Conservation (phyloP, 35 echinoderm and acorn worm species). For the Ophioderma brevispina region DNA sequence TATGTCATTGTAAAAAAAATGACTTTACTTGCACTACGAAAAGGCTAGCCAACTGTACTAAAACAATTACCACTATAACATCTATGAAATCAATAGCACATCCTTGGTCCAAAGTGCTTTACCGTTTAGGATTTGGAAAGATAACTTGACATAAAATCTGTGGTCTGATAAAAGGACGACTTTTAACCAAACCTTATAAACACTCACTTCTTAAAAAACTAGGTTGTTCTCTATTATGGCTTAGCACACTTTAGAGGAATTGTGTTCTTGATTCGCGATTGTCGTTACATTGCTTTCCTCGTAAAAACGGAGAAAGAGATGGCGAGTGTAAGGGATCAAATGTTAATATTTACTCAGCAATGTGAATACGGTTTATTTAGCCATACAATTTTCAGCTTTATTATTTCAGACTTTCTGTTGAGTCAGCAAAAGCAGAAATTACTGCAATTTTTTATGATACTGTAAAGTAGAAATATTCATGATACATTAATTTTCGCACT, state of each 20-base stretch:
- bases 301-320: too few species aligned
- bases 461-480: too few species aligned
- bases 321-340: too few species aligned
- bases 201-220: background rate
- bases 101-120: background rate
- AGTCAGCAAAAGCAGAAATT: too few species aligned
- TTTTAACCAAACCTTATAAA: background rate
- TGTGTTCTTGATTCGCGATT: background rate
- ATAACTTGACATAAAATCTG: background rate
- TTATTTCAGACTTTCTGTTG: too few species aligned
- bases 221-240: background rate
- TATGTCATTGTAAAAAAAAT: background rate
- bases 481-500: too few species aligned
- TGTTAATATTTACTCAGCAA: too few species aligned
- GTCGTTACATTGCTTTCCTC: too few species aligned
- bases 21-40: background rate
- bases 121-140: background rate
- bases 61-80: too few species aligned
- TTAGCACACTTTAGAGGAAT: background rate
- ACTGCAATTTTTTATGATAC: too few species aligned
- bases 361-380: too few species aligned
- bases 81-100: background rate
- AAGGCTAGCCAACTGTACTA: background rate
- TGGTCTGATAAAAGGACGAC: background rate
- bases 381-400: too few species aligned